These are phyloP conservation scores for Cebidichthys violaceus DNA, from an alignment of 2,113 vertebrate genomes.

Conservation along the genomic window DNA sequence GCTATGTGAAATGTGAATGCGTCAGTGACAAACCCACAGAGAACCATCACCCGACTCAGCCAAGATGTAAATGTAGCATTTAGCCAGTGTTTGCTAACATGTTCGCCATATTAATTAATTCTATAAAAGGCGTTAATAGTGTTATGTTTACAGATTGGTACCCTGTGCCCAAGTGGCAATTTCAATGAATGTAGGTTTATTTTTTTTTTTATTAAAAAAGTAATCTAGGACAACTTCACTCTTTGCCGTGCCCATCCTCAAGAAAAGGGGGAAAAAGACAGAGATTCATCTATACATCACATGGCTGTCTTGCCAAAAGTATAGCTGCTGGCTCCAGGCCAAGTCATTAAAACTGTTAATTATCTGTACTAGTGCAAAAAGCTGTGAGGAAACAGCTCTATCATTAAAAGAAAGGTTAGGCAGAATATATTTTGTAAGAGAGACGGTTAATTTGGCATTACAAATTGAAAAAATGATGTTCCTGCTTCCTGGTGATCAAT, in stretches of 20 bases:
- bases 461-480: neutral
- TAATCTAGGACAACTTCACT: no score
- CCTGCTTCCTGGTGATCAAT: neutral
- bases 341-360: conserved; percentile 46
- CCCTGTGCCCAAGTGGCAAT: neutral
- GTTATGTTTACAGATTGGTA: neutral
- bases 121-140: neutral
- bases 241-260: neutral
- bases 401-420: conserved; percentile 15
- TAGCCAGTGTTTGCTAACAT: neutral
- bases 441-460: neutral
- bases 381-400: conserved; percentile 5
- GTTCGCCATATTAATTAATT: neutral
- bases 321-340: conserved; percentile 2
- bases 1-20: no score
- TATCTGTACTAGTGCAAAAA: conserved; percentile 1
- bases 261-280: neutral
- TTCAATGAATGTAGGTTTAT: neutral
- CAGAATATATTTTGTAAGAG: neutral
- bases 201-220: neutral
- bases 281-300: conserved; percentile 1
- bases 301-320: conserved; percentile 3
- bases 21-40: neutral
- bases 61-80: neutral
- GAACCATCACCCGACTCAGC: neutral